Base-by-base conservation (phyloP, 2,113 vertebrate genomes). In the Microcebus murinus region DNA sequence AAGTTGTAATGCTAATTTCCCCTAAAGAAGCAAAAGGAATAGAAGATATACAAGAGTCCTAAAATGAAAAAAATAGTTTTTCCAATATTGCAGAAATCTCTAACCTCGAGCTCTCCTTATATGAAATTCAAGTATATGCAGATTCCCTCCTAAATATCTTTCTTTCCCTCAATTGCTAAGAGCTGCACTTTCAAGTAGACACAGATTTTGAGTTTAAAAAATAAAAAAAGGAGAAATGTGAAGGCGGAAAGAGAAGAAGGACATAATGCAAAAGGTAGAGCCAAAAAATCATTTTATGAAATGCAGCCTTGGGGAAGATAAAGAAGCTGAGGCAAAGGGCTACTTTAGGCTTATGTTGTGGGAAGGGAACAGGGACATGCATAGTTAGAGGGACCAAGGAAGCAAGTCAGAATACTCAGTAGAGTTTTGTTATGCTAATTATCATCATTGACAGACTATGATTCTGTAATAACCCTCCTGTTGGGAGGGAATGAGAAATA, bases 141-240 rank as follows among this genome's bases (percentile, higher is more conserved):
- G 74, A 94, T 79, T 88, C 90, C 76, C 82, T 94, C 80, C n/a
- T 42, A 91, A 91, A 88, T n/a, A 94, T 18, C 2, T 83, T 94
- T 18, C 3, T 83, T 94, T 86, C 55, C 55, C 23, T 87, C 21
- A 87, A 45, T 52, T 76, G 68, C 48, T 87, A 25, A 90, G n/a
- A 83, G 59, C 2, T 90, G 17, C 48, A 90, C 31, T 85, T 92
- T 94, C 65, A 86, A 65, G 39, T 3, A 70, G 34, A 90, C 12
- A 85, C 29, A 94, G 36, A 77, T 14, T 63, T 39, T 23, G 27
- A 86, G 55, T 68, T 45, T 45, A 17, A 25, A 36, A 67, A 81
- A 83, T 48, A 34, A 23, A 79, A 34, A 81, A 36, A 50, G 34
- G 67, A 55, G 15, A 21, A 87, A 90, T 6, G 27, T 59, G 17